Evolutionary conservation across 2,797 vertebrate species (phyloP).

Genomic region (Chiloscyllium punctatum): DNA sequence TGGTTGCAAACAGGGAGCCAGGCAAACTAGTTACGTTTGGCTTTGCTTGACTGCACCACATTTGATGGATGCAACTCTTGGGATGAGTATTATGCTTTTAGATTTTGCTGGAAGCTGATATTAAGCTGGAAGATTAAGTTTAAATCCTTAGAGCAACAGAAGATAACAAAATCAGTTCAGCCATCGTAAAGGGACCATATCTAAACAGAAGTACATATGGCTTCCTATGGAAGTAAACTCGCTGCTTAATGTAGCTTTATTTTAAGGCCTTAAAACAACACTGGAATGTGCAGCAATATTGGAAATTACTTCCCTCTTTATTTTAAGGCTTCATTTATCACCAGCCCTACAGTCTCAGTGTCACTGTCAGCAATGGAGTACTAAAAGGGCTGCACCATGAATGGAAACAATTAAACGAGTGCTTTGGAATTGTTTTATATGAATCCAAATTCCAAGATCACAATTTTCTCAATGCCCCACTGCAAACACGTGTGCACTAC

Average conservation of each 20-base stretch:
- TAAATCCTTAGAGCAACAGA: constrained; percentile 1
- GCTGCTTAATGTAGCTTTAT: neutral
- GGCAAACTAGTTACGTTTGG: neutral
- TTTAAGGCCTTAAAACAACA: neutral
- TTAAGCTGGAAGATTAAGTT: constrained; percentile 33
- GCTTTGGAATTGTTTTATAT: too few species aligned
- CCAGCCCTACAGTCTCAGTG: too few species aligned
- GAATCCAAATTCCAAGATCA: too few species aligned
- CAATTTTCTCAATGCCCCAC: too few species aligned
- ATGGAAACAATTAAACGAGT: too few species aligned
- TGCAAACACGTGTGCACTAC: too few species aligned
- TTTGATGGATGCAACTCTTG: neutral
- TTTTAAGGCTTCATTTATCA: too few species aligned
- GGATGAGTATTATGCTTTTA: neutral
- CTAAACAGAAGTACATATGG: neutral
- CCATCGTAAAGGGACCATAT: neutral
- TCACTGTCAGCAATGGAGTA: too few species aligned
- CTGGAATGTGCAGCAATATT: too few species aligned
- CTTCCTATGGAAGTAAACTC: neutral
- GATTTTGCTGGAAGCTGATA: neutral
- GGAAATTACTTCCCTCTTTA: too few species aligned
- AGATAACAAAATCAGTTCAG: neutral
- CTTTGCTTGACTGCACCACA: neutral
- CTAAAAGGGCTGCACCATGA: too few species aligned
- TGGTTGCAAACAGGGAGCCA: neutral